A percentile compares a stretch with the other conserved stretches of the same genome.
These are phyloP conservation scores for Sepiola atlantica DNA, from an alignment of 2,888 invertebrate species.

Conservation along the genomic window DNA sequence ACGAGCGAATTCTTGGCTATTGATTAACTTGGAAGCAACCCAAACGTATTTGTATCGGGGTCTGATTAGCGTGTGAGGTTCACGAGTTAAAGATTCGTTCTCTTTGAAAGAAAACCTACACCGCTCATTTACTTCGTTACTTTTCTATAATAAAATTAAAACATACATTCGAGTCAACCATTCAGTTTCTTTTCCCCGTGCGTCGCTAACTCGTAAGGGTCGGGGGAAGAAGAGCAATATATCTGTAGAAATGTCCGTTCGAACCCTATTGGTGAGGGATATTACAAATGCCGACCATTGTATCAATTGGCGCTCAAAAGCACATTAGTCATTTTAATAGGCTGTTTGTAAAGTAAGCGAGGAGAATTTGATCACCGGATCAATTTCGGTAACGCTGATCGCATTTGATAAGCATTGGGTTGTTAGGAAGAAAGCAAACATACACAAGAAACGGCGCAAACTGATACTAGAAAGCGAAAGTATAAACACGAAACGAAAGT, in stretches of 20 bases:
- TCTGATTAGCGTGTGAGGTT: not conserved
- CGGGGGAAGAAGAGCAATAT: not conserved
- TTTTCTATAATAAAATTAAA: not conserved
- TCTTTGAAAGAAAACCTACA: not conserved
- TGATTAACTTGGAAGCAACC: not conserved
- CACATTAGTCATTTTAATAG: conserved; percentile 10
- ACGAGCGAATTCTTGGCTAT: not conserved
- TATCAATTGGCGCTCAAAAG: conserved; percentile 20
- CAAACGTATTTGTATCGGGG: not conserved
- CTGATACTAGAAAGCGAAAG: not conserved
- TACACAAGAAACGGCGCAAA: not conserved
- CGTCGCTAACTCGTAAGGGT: not conserved
- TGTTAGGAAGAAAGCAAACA: conserved; percentile 21
- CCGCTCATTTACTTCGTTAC: not conserved
- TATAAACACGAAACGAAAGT: not conserved
- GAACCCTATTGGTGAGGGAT: not conserved
- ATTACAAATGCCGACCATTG: not conserved
- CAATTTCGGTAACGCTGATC: not conserved
- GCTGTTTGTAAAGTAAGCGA: conserved; percentile 21
- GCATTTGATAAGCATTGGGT: not conserved
- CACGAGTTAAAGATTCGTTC: not conserved
- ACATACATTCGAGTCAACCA: not conserved
- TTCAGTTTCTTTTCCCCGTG: not conserved
- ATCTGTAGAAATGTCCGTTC: not conserved
- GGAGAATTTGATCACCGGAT: conserved; percentile 32